Percentiles rank a stretch among this genome's conserved stretches.
Evolutionary conservation across 2,888 invertebrate genomes (phyloP).

Genomic region (Watsonalla binaria): DNA sequence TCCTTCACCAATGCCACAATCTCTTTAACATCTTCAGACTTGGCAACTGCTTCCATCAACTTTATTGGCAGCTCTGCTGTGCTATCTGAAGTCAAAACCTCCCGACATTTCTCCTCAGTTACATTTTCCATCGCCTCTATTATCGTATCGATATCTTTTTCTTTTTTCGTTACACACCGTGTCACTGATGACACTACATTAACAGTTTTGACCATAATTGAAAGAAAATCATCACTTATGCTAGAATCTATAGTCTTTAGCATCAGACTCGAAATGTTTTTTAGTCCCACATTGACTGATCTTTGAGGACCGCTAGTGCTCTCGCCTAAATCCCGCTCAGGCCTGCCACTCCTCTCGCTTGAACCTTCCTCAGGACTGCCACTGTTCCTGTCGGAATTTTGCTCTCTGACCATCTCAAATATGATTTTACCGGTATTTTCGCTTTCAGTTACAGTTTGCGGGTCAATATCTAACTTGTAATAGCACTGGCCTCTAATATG

Average conservation of each 20-base stretch:
- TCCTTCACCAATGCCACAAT: background rate
- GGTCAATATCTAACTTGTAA: constrained; percentile 33
- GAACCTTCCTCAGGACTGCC: constrained; percentile 8
- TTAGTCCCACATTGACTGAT: constrained; percentile 22
- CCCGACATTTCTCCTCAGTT: background rate
- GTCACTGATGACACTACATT: background rate
- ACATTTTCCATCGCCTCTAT: background rate
- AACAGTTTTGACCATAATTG: background rate
- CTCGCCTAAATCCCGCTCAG: no score
- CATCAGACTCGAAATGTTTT: constrained; percentile 23
- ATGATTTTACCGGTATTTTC: constrained; percentile 22
- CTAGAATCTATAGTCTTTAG: constrained; percentile 7
- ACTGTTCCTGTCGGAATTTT: constrained; percentile 5
- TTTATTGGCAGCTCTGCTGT: background rate
- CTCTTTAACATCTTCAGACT: background rate
- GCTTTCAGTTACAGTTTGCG: constrained; percentile 15
- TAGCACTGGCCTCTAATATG: constrained; percentile 30
- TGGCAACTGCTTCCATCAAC: background rate
- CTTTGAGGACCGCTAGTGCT: no score
- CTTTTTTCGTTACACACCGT: background rate
- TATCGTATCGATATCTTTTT: background rate
- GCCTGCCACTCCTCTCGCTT: constrained; percentile 6
- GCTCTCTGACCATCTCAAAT: constrained; percentile 30
- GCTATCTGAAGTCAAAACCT: background rate
- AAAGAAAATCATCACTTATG: background rate